Conservation (phyloP, 2,113 vertebrate genomes). For the Lampris megalopsis region DNA sequence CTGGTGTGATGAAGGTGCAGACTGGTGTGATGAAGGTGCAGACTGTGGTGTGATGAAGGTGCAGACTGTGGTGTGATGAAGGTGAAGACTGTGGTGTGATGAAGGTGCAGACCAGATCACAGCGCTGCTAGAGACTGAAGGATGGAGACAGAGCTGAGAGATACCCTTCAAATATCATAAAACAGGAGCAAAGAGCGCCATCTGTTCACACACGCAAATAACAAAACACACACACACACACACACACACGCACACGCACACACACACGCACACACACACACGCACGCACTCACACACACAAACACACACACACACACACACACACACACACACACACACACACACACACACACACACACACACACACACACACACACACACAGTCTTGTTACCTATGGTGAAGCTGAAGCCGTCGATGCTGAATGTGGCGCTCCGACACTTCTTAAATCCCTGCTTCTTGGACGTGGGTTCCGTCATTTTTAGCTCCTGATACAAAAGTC, state of each 20-base stretch:
- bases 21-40: too few relatives aligned
- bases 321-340: not conserved
- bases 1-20: too few relatives aligned
- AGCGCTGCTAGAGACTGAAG: too few relatives aligned
- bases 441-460: constrained; percentile 92
- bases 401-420: constrained; percentile 96
- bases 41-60: too few relatives aligned
- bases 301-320: too few relatives aligned
- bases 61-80: too few relatives aligned
- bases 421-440: constrained; percentile 92
- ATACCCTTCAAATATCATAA: constrained; percentile 30
- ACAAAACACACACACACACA: too few relatives aligned
- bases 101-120: too few relatives aligned
- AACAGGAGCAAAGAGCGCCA: constrained; percentile 22
- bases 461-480: constrained; percentile 86
- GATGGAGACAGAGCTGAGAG: not conserved
- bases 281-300: not conserved
- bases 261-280: constrained; percentile 2
- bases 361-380: not conserved
- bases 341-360: constrained; percentile 1
- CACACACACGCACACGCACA: not conserved
- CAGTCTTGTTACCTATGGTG: constrained; percentile 90
- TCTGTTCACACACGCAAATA: constrained; percentile 18
- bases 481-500: not conserved
- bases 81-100: too few relatives aligned